Conservation (phyloP, 2,797 vertebrate genomes). For the Alauda arvensis region DNA sequence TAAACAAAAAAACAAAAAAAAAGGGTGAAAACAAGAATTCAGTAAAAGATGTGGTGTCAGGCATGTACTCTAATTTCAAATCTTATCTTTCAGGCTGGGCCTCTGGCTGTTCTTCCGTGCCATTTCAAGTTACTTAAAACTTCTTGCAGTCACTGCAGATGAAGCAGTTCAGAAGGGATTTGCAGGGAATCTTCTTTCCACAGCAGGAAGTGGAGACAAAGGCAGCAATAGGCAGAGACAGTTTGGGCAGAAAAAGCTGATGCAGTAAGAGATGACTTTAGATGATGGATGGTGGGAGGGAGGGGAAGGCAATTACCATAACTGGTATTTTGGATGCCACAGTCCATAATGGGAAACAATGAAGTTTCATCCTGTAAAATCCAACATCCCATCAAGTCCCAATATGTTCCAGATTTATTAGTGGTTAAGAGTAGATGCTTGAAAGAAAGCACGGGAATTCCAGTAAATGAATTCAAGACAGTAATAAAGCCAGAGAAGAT, state of each 20-base stretch:
- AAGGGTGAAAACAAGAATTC: neutral
- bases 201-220: neutral
- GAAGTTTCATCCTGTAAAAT: neutral
- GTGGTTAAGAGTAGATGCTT: neutral
- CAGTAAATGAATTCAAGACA: constrained; percentile 14
- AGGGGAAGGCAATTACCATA: neutral
- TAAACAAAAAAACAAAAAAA: neutral
- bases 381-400: neutral
- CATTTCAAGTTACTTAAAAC: neutral
- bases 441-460: constrained; percentile 11
- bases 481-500: neutral
- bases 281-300: neutral
- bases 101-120: neutral
- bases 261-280: neutral
- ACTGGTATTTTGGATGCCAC: neutral
- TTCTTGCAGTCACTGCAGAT: neutral
- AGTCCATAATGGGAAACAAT: constrained; percentile 11
- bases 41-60: neutral
- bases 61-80: neutral
- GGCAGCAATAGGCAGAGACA: neutral
- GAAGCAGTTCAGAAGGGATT: neutral
- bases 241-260: neutral
- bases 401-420: constrained; percentile 11
- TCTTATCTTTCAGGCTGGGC: neutral
- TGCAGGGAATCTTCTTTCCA: neutral